Evolutionary conservation across 2,797 vertebrate genomes (phyloP), one percentile per base, ranked within the genome.

Genomic region (Clangula hyemalis): DNA sequence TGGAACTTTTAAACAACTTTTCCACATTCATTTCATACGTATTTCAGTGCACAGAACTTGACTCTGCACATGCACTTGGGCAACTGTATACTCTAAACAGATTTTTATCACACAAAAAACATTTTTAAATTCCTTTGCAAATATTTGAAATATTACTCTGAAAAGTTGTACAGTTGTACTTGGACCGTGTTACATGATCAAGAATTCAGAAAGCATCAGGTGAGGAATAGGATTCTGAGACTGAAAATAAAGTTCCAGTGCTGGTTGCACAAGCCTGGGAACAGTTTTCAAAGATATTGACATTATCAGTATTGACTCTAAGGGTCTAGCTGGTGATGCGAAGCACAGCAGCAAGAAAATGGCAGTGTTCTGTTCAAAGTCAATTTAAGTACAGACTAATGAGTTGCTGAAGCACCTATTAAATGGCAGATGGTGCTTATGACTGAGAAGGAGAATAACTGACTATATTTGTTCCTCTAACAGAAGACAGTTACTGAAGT

Each of bases 341-440:
- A 64, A 87, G 79, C 66, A 39, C 70, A 87, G 84, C 82, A 85
- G 85, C 93, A 92, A 78, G 91, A 88, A 92, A 95, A 84, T 17
- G 30, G 85, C 77, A 82, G 41, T 13, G 60, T 62, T 93, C 51
- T 95, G 70, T 78, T 91, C 93, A 72, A 94, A 94, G 84, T 64
- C 91, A 74, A 36, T 86, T 75, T 38, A 88, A 84, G 73, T 68
- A 30, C 65, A 77, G 82, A 79, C 66, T 93, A 93, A 95, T 91
- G 94, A 96, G 68, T 85, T 88, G 81, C 77, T 60, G 90, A 88
- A 95, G 87, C 80, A 68, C 79, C 92, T 89, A 66, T 72, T 85
- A 91, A 94, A 91, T 70, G 74, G 66, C 96, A 96, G 96, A 95
- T 94, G 96, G 90, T 91, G 79, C 89, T 89, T 64, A 25, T 62